Conservation (phyloP, 2,888 invertebrate genomes). For the Drosophila diplacantha region DNA sequence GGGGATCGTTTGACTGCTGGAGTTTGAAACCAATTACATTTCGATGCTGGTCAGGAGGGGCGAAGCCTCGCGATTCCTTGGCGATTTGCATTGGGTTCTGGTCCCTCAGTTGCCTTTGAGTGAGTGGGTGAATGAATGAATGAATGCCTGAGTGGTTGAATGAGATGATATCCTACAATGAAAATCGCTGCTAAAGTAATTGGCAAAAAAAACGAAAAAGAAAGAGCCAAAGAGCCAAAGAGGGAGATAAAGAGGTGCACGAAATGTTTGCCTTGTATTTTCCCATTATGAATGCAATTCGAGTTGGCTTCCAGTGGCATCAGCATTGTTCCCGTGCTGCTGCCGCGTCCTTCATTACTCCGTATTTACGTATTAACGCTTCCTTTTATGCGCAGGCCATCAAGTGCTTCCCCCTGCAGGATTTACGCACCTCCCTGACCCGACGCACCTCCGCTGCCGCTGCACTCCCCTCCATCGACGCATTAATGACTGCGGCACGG, state of each 20-base stretch:
- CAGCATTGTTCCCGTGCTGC: background rate
- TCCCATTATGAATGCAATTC: conserved; percentile 56
- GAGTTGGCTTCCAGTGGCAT: conserved; percentile 31
- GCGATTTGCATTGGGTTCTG: conserved; percentile 21
- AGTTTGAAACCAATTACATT: conserved; percentile 31
- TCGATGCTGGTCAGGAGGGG: conserved; percentile 7
- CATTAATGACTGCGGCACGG: conserved; percentile 17
- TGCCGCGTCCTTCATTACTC: conserved; percentile 46
- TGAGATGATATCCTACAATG: conserved; percentile 1
- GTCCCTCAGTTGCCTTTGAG: background rate
- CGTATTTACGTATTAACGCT: conserved; percentile 61
- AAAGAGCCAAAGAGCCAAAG: conserved; percentile 8
- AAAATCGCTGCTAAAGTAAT: conserved; percentile 32
- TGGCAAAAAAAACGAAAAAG: conserved; percentile 13
- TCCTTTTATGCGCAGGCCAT: conserved; percentile 52
- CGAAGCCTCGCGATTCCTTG: conserved; percentile 21
- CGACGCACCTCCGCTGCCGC: too few relatives aligned
- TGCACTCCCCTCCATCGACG: conserved; percentile 19
- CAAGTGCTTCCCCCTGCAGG: conserved; percentile 27
- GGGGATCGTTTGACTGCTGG: conserved; percentile 13
- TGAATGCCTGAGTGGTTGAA: background rate
- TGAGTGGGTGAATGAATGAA: background rate
- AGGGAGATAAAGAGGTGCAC: conserved; percentile 26
- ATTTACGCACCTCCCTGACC: conserved; percentile 18
- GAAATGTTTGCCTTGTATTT: conserved; percentile 56